phyloP scores from a whole-genome alignment of 2,797 vertebrate genomes.

The Erithacus rubecula region DNA sequence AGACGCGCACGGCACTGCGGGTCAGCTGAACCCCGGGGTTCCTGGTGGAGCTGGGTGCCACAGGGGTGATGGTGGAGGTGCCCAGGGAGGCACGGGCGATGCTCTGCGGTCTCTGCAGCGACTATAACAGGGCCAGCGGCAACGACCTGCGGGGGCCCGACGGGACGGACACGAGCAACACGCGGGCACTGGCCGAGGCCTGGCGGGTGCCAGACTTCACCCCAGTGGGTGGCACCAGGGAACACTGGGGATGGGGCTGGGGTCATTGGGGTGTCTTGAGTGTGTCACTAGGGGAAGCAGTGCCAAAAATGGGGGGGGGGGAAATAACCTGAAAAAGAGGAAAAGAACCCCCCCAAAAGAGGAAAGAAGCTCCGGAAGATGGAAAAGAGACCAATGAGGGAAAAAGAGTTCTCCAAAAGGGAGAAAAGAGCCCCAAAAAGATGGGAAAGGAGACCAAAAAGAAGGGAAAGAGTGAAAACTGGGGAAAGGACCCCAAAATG shows the following conservation, averaged over 20 bases:
- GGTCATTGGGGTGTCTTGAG: accelerated
- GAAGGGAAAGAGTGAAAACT: background rate
- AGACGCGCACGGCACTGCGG: accelerated
- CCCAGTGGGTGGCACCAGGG: background rate
- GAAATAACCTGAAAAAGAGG: background rate
- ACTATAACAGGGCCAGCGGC: background rate
- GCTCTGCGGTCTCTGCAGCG: background rate
- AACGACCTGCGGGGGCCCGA: background rate
- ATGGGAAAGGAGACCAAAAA: background rate
- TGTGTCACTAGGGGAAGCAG: background rate
- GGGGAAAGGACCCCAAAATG: background rate
- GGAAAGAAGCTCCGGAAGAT: background rate
- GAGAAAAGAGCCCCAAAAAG: background rate
- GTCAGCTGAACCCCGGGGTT: background rate
- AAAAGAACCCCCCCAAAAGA: background rate
- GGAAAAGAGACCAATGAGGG: background rate
- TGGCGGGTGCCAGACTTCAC: background rate
- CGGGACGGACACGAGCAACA: accelerated
- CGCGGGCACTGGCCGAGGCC: accelerated
- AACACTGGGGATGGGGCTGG: no score
- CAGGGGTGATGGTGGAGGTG: background rate
- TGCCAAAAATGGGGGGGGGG: background rate
- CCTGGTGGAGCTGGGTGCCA: background rate
- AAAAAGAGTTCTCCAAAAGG: background rate
- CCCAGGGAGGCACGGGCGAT: accelerated